A percentile compares a stretch with the other conserved stretches of the same genome.
Evolutionary conservation across 1,140 invertebrate genomes (phyloP).

Genomic region (Bombus polaris): DNA sequence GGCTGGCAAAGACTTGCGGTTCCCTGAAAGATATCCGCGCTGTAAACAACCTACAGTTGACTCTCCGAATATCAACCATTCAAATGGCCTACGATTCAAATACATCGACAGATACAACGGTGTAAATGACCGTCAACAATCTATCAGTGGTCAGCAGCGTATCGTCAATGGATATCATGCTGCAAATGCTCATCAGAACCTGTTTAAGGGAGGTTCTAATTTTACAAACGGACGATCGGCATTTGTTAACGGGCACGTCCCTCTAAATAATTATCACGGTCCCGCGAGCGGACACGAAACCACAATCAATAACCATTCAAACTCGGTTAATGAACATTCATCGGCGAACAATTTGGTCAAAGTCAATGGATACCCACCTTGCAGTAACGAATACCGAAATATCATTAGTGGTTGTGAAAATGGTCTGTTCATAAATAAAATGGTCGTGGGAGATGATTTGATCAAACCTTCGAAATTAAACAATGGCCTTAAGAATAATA

Average conservation of each 20-base stretch:
- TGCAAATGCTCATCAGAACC: constrained; percentile 30
- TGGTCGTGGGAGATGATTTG: not conserved
- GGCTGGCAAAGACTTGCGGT: constrained; percentile 70
- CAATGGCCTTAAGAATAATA: not conserved
- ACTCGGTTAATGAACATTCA: not conserved
- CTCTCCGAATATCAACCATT: constrained; percentile 76
- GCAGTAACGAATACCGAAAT: constrained; percentile 17
- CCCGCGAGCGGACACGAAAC: not conserved
- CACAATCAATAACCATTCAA: constrained; percentile 22
- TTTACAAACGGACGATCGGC: constrained; percentile 12
- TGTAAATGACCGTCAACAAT: constrained; percentile 46
- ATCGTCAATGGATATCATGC: not conserved
- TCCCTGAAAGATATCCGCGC: constrained; percentile 40
- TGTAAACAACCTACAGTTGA: constrained; percentile 53
- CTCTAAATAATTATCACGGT: constrained; percentile 10
- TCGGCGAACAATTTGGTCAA: constrained; percentile 13
- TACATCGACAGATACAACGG: constrained; percentile 32
- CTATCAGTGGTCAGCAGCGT: not conserved
- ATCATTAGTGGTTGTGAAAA: constrained; percentile 18
- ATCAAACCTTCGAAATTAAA: not conserved
- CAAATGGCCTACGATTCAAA: constrained; percentile 72
- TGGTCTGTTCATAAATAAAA: constrained; percentile 36
- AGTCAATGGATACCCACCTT: not conserved
- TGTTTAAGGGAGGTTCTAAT: constrained; percentile 15
- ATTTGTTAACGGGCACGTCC: constrained; percentile 8